phyloP scores from a whole-genome alignment of 2,797 vertebrate species.

The Hylomyscus alleni region DNA sequence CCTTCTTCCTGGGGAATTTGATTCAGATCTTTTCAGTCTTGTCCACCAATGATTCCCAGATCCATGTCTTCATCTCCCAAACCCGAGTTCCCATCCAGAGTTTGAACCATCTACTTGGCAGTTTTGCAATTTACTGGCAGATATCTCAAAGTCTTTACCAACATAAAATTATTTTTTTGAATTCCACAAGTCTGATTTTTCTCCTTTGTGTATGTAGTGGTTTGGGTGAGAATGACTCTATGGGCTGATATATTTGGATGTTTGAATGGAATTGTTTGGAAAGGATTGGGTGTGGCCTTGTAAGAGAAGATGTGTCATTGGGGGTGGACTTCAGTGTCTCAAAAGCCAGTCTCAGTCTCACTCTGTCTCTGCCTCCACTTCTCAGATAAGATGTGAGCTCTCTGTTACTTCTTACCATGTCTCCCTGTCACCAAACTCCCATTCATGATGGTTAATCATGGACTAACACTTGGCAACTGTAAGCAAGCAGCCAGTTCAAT shows the following conservation, averaged over 20 bases:
- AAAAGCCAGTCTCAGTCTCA: not conserved
- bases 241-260: no score
- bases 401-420: not conserved
- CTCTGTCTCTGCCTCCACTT: not conserved
- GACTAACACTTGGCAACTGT: not conserved
- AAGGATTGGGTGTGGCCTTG: not conserved
- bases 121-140: not conserved
- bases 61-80: not conserved
- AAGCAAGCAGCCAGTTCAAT: not conserved
- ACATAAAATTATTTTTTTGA: slow-evolving; percentile 28
- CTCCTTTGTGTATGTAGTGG: not conserved
- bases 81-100: not conserved
- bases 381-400: not conserved
- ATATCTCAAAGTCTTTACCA: slow-evolving; percentile 1
- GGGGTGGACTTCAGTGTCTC: not conserved
- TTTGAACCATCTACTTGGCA: not conserved
- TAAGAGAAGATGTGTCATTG: not conserved
- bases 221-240: not conserved
- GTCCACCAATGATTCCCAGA: not conserved
- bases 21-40: not conserved
- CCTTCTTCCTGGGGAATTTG: not conserved
- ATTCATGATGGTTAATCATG: not conserved
- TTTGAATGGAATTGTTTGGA: not conserved
- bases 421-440: not conserved
- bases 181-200: not conserved